Evolutionary conservation across 2,113 vertebrate species (phyloP), one percentile per base, ranked within the genome.

Genomic region (Eudyptes chrysolophus): DNA sequence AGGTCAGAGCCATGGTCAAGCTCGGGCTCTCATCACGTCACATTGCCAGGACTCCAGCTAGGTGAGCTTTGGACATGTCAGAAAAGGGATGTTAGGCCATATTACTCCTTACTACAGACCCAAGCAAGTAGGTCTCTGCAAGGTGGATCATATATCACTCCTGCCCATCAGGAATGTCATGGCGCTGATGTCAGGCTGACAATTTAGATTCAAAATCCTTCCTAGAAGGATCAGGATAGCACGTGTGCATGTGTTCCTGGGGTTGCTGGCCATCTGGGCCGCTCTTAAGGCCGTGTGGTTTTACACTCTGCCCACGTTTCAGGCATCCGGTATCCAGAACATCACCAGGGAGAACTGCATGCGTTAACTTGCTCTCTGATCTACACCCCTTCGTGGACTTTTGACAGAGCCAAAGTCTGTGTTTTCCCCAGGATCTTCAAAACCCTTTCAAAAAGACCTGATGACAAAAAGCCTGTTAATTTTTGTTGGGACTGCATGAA

Each of bases 231-330:
- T 91, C 74, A 87, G 93, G 65, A 15, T 16, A 87, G 66, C 89
- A 93, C 2, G 11, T 78, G 96, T 92, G n/a, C 89, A 52, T 75
- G 72, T 75, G 74, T 76, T 95, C 77, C 93, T 92, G 92, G 69
- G 87, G 81, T 79, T 94, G 81, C 38, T 94, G 93, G 48, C 94
- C 92, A 87, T 96, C 94, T 95, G 97, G 97, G 87, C 77, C 79
- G 93, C 89, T 93, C 92, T 65, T 85, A 80, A 83, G 87, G 87
- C 93, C 9, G 0, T 92, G 84, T 76, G 87, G 92, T 80, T 97
- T 97, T 72, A 89, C 78, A 96, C 87, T 75, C 92, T 94, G 92
- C 96, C 96, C 87, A 95, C 84, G 13, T 87, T 84, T 68, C 87
- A 92, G 77, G 81, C 13, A 1, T 82, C 78, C 92, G n/a, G 69